These are phyloP conservation scores for Labeo catla DNA, from an alignment of 2,113 vertebrate species.

Conservation along the genomic window DNA sequence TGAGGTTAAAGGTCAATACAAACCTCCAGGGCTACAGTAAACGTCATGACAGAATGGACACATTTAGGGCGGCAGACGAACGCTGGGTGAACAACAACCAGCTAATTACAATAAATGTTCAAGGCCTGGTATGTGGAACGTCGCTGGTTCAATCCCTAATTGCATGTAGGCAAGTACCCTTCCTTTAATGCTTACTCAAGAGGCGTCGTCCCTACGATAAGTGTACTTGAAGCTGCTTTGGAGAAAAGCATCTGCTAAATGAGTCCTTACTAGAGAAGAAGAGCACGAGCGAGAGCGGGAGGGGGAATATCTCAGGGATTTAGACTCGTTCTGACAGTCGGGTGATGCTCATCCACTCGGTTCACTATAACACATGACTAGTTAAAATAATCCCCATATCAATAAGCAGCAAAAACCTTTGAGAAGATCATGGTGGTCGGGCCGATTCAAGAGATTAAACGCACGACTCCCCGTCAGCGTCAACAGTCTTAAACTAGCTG, in stretches of 20 bases:
- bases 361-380: neutral
- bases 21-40: neutral
- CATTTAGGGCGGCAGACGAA: neutral
- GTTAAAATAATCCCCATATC: constrained; percentile 15
- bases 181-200: neutral
- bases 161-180: neutral
- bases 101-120: neutral
- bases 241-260: neutral
- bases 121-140: neutral
- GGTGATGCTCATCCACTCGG: neutral
- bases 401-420: neutral
- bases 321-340: neutral
- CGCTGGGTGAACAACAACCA: neutral
- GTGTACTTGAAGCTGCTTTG: neutral
- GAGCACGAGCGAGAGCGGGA: neutral
- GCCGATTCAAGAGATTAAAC: constrained; percentile 13
- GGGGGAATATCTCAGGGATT: neutral
- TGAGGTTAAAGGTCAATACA: neutral
- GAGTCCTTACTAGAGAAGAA: neutral
- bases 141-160: neutral
- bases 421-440: neutral
- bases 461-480: neutral
- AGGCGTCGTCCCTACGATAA: neutral
- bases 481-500: constrained; percentile 14
- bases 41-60: neutral